Evolutionary conservation across 2,888 invertebrate species (phyloP).

Genomic region (Aromia moschata): DNA sequence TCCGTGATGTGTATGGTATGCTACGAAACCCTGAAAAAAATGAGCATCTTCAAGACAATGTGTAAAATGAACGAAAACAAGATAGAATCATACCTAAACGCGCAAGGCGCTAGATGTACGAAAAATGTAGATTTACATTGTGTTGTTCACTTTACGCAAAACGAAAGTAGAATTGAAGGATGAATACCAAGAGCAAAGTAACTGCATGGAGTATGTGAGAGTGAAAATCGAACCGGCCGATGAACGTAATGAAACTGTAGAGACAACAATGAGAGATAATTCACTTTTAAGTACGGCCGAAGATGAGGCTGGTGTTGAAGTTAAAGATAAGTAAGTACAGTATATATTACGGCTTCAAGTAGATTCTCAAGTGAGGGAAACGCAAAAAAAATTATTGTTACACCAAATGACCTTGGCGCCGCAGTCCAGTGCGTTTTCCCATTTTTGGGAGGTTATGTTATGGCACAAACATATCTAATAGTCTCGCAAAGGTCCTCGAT

Average conservation of each 20-base stretch:
- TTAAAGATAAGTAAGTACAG: not conserved
- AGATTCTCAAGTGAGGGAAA: not conserved
- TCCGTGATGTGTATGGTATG: slow-evolving; percentile 8
- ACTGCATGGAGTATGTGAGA: not conserved
- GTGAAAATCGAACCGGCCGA: slow-evolving; percentile 7
- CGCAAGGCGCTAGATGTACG: not conserved
- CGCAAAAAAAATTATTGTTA: too few species aligned
- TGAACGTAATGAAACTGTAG: not conserved
- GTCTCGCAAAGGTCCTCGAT: too few species aligned
- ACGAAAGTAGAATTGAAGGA: not conserved
- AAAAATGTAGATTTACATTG: slow-evolving; percentile 13
- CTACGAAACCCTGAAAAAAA: slow-evolving; percentile 3
- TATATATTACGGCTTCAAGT: not conserved
- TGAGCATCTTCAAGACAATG: not conserved
- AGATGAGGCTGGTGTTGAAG: not conserved
- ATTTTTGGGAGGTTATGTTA: too few species aligned
- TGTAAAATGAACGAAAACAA: slow-evolving; percentile 10
- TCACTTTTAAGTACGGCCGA: not conserved
- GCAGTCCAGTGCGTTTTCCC: too few species aligned
- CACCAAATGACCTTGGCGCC: too few species aligned
- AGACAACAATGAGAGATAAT: not conserved
- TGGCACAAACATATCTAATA: too few species aligned
- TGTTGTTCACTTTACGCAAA: slow-evolving; percentile 1
- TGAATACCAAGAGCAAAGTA: not conserved
- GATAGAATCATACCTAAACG: not conserved